These are phyloP conservation scores for Anser cygnoides DNA, from an alignment of 2,113 vertebrate genomes.

Conservation along the genomic window DNA sequence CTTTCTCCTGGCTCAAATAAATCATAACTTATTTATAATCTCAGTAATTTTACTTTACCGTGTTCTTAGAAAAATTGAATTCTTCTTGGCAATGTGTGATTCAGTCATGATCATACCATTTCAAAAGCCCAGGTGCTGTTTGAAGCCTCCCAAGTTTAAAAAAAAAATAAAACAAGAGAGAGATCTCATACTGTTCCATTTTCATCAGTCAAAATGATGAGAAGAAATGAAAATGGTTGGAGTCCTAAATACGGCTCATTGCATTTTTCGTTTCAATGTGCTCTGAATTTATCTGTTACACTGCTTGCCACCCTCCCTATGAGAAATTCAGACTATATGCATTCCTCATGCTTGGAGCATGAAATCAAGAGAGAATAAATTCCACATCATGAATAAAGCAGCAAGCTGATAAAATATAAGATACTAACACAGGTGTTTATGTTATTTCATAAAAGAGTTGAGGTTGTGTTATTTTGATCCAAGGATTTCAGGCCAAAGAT, in stretches of 20 bases:
- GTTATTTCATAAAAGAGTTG: background rate
- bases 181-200: slow-evolving; percentile 18
- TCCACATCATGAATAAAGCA: background rate
- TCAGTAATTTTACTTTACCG: background rate
- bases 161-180: background rate
- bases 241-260: slow-evolving; percentile 6
- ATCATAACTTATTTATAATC: background rate
- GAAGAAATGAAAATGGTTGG: slow-evolving; percentile 14
- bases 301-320: slow-evolving; percentile 8
- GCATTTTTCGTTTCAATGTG: slow-evolving; percentile 27
- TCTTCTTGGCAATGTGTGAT: background rate
- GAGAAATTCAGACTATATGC: slow-evolving; percentile 34
- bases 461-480: background rate
- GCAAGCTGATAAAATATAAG: background rate
- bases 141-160: slow-evolving; percentile 17
- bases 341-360: slow-evolving; percentile 24
- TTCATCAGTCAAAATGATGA: slow-evolving; percentile 51
- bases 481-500: background rate
- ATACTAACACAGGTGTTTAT: background rate
- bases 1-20: background rate
- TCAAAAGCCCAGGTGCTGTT: slow-evolving; percentile 7
- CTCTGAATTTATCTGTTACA: slow-evolving; percentile 58
- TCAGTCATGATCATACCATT: slow-evolving; percentile 1
- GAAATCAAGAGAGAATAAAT: slow-evolving; percentile 37
- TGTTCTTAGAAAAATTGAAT: background rate